Evolutionary conservation across 2,113 vertebrate genomes (phyloP).

Genomic region (Sinocyclocheilus anshuiensis): DNA sequence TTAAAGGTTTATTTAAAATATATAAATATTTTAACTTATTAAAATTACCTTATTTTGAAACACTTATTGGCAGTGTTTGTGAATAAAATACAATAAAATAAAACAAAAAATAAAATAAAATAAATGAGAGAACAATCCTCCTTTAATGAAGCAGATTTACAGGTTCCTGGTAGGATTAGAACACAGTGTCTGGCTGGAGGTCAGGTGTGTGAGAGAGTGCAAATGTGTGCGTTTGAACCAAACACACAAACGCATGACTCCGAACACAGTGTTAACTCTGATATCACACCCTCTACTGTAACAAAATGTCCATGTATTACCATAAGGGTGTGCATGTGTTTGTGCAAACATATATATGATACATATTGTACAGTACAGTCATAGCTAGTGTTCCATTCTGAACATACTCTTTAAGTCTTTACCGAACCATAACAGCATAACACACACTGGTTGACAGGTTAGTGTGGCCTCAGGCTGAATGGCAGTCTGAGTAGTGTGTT

Average conservation of each 20-base stretch:
- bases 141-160: constrained; percentile 57
- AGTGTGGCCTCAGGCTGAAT: constrained; percentile 9
- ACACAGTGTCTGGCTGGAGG: constrained; percentile 44
- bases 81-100: too few species aligned
- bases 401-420: neutral
- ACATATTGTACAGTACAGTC: neutral
- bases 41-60: too few species aligned
- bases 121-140: constrained; percentile 49
- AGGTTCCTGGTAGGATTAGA: constrained; percentile 50
- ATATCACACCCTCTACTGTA: neutral
- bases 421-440: neutral
- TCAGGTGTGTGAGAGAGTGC: constrained; percentile 17
- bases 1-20: too few species aligned
- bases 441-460: constrained; percentile 9
- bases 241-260: constrained; percentile 15
- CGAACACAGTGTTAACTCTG: neutral
- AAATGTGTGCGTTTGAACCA: constrained; percentile 1
- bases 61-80: too few species aligned
- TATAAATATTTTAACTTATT: too few species aligned
- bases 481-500: constrained; percentile 9
- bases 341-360: too few species aligned
- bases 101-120: too few species aligned
- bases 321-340: neutral
- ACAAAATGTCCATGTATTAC: neutral
- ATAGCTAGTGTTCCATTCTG: too few species aligned